phyloP scores from a whole-genome alignment of 2,797 vertebrate species.

The Oreochromis mossambicus region DNA sequence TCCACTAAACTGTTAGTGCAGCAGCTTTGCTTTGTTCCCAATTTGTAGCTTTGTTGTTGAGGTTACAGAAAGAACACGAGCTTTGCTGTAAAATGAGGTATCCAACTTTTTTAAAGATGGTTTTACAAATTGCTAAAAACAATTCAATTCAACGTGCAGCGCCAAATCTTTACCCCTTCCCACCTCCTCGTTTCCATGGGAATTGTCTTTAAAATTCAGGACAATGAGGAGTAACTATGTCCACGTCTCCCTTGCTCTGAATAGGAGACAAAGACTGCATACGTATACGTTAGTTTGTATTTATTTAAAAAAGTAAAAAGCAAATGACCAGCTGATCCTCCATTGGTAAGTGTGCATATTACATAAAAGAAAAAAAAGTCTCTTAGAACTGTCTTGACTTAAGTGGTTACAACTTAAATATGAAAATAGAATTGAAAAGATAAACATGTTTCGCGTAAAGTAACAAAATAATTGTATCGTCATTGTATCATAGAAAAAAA shows the following conservation, averaged over 20 bases:
- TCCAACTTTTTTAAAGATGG: constrained; percentile 6
- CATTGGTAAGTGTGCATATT: background rate
- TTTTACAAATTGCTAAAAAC: background rate
- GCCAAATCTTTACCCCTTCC: background rate
- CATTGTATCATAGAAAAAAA: constrained; percentile 66
- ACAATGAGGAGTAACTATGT: background rate
- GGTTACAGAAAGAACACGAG: background rate
- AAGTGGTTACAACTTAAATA: constrained; percentile 60
- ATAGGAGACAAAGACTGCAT: background rate
- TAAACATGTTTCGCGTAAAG: constrained; percentile 51
- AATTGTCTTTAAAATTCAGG: background rate
- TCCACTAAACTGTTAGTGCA: background rate
- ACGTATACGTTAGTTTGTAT: background rate
- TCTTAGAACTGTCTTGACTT: constrained; percentile 40
- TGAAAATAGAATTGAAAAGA: constrained; percentile 61
- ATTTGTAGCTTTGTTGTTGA: background rate
- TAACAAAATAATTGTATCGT: constrained; percentile 65
- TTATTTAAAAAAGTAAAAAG: background rate
- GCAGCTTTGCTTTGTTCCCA: background rate
- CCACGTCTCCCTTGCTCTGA: background rate
- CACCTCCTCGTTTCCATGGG: background rate
- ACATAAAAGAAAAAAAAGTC: constrained; percentile 3
- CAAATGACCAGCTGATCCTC: background rate
- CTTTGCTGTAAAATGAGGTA: constrained; percentile 23
- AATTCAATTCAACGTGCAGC: background rate